Evolutionary conservation across 2,797 vertebrate species (phyloP).

Genomic region (Hirundo rustica): DNA sequence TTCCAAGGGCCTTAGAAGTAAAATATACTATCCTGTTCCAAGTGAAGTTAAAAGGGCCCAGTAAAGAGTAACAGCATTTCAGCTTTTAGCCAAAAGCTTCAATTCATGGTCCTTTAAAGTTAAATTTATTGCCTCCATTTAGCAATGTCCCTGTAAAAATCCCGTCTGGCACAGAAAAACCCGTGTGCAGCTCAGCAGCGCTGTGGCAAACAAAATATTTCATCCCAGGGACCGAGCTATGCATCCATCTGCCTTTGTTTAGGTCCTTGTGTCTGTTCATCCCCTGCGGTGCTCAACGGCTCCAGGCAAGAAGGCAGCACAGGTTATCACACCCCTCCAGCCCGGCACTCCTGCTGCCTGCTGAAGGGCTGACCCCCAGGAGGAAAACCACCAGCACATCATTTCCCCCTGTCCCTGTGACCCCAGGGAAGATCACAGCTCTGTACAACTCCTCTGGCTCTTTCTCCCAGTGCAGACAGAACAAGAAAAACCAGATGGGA

Average conservation of each 20-base stretch:
- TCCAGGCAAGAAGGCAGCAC: neutral
- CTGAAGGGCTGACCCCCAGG: neutral
- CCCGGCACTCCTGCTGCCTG: neutral
- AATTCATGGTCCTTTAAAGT: conserved; percentile 73
- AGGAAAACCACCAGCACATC: neutral
- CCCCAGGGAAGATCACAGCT: neutral
- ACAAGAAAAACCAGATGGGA: neutral
- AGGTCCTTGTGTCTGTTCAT: neutral
- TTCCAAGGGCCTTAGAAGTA: conserved; percentile 63
- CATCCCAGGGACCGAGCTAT: conserved; percentile 15
- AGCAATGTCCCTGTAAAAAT: conserved; percentile 73
- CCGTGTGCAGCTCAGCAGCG: neutral
- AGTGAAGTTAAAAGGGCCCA: conserved; percentile 70
- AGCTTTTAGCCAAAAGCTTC: conserved; percentile 72
- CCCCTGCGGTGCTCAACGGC: neutral
- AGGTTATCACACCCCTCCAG: neutral
- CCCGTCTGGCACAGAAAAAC: conserved; percentile 67
- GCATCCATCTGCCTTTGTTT: conserved; percentile 24
- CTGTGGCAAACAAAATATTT: conserved; percentile 54
- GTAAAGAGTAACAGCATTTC: conserved; percentile 74
- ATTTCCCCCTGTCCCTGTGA: rapidly evolving
- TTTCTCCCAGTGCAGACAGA: neutral
- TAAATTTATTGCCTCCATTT: conserved; percentile 77
- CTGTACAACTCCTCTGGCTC: neutral
- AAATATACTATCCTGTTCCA: conserved; percentile 74